Evolutionary conservation across 2,888 invertebrate genomes (phyloP), one percentile per base, ranked within the genome.

Genomic region (Synergus laeviventris): DNA sequence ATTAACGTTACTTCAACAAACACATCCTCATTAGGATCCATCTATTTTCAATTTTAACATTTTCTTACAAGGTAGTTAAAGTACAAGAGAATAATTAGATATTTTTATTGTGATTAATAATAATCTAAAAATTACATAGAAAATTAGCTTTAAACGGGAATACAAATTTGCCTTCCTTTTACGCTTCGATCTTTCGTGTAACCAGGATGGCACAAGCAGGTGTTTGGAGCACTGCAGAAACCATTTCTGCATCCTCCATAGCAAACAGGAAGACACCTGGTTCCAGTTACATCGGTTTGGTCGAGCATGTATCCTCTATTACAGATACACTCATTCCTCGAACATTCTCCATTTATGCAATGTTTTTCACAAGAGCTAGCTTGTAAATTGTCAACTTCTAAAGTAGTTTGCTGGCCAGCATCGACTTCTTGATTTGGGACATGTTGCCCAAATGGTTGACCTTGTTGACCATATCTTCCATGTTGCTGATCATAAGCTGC

Each of bases 161-260:
- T 91, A 86, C 96, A 96, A 11, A 91, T 88, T 66, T 94, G 92
- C n/a, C 94, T 92, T 1, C 94, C 94, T 84, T 94, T 94, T 1
- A 93, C 92, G 38, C 92, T 93, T 81, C 91, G 89, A 84, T 94
- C 94, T 84, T 94, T 95, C 75, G 92, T 89, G 87, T 92, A 96
- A 0, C 96, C 96, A 0, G 92, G 92, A 83, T 94, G 94, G 85
- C 96, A 96, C 78, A 95, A 92, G 86, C 96, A 96, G 85, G 94
- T 93, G 89, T 95, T 94, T 0, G 96, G 96, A 0, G 93, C 93
- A 0, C 95, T 93, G 84, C 96, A 96, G 24, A 92, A 92, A 0
- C 96, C 96, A 86, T 96, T 96, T 11, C 92, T 92, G 83, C 96
- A 96, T 0, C 95, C 95, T n/a, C 93, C 93, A 0, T 93, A 92